phyloP scores from a whole-genome alignment of 2,797 vertebrate species.

The Rhinophrynus dorsalis region DNA sequence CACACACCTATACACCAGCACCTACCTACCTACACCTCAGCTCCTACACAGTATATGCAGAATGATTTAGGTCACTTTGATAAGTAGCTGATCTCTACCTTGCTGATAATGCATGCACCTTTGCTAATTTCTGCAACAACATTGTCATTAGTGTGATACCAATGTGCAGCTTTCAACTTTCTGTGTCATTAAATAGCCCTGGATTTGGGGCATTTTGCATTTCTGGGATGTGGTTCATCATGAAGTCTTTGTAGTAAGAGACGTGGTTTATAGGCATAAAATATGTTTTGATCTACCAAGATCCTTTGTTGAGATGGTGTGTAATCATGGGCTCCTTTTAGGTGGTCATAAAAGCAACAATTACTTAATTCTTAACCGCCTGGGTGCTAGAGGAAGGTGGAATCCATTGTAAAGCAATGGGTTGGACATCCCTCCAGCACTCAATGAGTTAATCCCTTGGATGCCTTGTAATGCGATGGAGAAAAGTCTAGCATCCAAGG shows the following conservation, averaged over 20 bases:
- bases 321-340: slow-evolving; percentile 20
- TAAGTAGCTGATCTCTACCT: background rate
- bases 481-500: no score
- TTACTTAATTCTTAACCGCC: background rate
- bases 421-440: no score
- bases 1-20: slow-evolving; percentile 38
- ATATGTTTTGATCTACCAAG: slow-evolving; percentile 3
- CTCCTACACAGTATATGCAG: slow-evolving; percentile 33
- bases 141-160: background rate
- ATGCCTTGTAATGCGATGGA: no score
- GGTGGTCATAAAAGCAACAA: background rate
- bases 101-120: slow-evolving; percentile 14
- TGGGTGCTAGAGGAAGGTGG: no score
- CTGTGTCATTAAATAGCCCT: slow-evolving; percentile 29
- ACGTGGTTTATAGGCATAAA: background rate
- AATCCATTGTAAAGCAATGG: no score
- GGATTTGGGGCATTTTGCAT: background rate
- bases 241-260: slow-evolving; percentile 4
- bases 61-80: slow-evolving; percentile 7
- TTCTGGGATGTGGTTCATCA: slow-evolving; percentile 8
- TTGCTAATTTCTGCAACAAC: slow-evolving; percentile 20
- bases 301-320: background rate
- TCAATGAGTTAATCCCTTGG: no score
- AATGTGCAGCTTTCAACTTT: slow-evolving; percentile 14
- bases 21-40: slow-evolving; percentile 24